Percentiles rank a stretch among this genome's conserved stretches.
Conservation (phyloP, 2,113 vertebrate species). For the Willisornis vidua region DNA sequence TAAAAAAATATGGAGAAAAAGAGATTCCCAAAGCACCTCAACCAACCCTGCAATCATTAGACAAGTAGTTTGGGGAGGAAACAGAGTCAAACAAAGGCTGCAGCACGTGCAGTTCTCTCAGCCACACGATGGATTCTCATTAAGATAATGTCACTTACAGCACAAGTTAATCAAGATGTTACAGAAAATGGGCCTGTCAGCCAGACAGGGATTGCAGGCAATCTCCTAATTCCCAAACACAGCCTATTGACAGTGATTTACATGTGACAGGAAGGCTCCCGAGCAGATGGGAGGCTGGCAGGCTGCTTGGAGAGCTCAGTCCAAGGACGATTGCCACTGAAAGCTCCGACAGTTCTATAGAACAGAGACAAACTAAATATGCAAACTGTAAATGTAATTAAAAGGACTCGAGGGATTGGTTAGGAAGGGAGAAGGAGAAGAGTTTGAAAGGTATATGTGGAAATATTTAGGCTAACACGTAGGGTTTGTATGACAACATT, state of each 20-base stretch:
- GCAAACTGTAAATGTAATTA: conserved; percentile 2
- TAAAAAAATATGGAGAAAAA: background rate
- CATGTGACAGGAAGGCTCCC: background rate
- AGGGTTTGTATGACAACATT: conserved; percentile 4
- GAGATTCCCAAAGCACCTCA: background rate
- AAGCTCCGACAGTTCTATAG: background rate
- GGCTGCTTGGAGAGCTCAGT: background rate
- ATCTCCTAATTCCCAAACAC: background rate
- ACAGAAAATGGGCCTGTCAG: background rate
- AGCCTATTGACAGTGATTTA: background rate
- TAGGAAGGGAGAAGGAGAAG: background rate
- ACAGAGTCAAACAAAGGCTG: background rate
- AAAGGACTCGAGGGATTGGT: background rate
- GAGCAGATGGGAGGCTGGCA: conserved; percentile 30
- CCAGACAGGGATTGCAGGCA: background rate
- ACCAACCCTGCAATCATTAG: background rate
- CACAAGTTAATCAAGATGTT: background rate
- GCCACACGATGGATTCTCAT: fast-evolving
- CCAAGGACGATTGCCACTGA: background rate
- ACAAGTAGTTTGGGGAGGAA: background rate
- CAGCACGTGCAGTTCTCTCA: background rate
- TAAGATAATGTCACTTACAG: background rate
- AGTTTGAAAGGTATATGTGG: conserved; percentile 11
- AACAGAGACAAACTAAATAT: background rate
- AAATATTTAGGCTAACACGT: conserved; percentile 40